Evolutionary conservation across 2,888 invertebrate species (phyloP).

Genomic region (Ornithoptera alexandrae): DNA sequence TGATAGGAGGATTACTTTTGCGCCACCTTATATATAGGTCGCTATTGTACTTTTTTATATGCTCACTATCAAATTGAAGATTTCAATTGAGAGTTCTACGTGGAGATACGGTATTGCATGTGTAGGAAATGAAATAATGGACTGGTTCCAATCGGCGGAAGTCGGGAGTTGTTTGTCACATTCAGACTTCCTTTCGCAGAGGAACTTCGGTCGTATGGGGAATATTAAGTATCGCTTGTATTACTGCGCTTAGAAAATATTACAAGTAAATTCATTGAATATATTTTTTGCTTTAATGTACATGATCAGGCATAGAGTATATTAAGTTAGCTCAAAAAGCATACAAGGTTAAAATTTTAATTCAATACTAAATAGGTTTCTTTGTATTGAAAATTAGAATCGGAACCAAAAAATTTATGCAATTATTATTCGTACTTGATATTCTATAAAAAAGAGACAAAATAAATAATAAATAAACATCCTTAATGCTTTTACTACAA

Average conservation of each 20-base stretch:
- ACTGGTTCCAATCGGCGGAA: constrained; percentile 30
- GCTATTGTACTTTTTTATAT: not conserved
- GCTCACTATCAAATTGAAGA: not conserved
- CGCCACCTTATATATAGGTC: no score
- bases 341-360: not conserved
- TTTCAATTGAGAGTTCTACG: not conserved
- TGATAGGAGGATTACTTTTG: no score
- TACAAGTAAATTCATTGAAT: no score
- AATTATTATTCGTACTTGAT: not conserved
- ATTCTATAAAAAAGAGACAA: not conserved
- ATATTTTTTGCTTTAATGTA: no score
- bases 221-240: constrained; percentile 29
- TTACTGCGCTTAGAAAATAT: not conserved
- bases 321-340: not conserved
- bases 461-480: no score
- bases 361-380: not conserved
- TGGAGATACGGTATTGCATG: not conserved
- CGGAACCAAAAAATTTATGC: not conserved
- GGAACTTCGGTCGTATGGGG: constrained; percentile 28
- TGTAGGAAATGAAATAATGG: constrained; percentile 33
- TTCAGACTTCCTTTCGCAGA: constrained; percentile 34
- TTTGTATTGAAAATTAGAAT: not conserved
- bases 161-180: constrained; percentile 31
- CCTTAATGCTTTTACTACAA: no score
- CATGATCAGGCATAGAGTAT: no score